Conservation (phyloP, 2,888 invertebrate species). For the Acanthosepion lycidas region DNA sequence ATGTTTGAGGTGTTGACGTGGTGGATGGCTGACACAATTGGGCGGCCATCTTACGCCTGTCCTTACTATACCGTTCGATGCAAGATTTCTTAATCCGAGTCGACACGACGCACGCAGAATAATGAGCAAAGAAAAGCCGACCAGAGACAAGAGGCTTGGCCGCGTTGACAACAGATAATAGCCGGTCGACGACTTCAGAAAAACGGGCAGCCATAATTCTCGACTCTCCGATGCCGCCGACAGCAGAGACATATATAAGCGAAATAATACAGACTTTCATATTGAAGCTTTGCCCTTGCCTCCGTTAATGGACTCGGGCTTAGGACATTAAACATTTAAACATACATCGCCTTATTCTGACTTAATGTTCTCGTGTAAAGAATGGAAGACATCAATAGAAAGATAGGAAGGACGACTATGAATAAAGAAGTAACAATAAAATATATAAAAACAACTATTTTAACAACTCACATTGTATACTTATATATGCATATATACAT, state of each 20-base stretch:
- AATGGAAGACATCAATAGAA: neutral
- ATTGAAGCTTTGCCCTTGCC: neutral
- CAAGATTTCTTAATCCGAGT: neutral
- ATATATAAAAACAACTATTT: neutral
- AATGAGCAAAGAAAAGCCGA: neutral
- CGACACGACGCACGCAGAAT: neutral
- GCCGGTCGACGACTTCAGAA: neutral
- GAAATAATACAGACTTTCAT: slow-evolving; percentile 22
- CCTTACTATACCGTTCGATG: neutral
- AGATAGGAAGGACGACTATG: neutral
- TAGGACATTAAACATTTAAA: slow-evolving; percentile 13
- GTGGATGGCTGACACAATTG: neutral
- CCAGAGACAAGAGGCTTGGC: slow-evolving; percentile 21
- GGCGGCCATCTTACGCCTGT: neutral
- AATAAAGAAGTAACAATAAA: neutral
- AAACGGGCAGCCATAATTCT: slow-evolving; percentile 4
- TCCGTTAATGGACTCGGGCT: slow-evolving; percentile 6
- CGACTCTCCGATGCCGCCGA: neutral
- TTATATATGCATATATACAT: neutral
- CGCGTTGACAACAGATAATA: slow-evolving; percentile 33
- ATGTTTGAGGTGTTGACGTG: neutral
- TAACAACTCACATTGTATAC: neutral
- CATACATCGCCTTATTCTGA: neutral
- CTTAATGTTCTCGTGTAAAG: neutral
- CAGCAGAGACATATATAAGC: neutral